Conservation (phyloP, 2,113 vertebrate species). For the Nanorana parkeri region DNA sequence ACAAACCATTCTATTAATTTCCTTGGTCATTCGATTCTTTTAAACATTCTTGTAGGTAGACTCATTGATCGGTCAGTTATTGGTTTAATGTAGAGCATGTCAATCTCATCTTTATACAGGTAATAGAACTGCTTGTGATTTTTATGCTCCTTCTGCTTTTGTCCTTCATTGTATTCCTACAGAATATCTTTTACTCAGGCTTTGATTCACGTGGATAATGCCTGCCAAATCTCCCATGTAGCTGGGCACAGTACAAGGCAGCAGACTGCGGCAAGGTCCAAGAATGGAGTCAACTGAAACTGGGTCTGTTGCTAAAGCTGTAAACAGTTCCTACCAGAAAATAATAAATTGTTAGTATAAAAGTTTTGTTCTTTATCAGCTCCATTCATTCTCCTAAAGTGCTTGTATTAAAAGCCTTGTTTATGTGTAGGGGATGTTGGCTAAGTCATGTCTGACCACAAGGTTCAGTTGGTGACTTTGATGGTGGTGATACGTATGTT, state of each 20-base stretch:
- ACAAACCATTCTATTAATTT: too few relatives aligned
- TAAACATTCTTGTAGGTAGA: too few relatives aligned
- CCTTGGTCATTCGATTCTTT: too few relatives aligned
- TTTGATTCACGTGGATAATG: constrained; percentile 30
- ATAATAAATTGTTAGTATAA: constrained; percentile 10
- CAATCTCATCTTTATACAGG: too few relatives aligned
- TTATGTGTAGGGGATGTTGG: too few relatives aligned
- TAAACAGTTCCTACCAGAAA: constrained; percentile 46
- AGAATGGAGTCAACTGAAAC: constrained; percentile 3
- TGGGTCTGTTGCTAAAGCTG: constrained; percentile 6
- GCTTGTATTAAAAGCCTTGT: background rate
- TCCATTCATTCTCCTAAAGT: background rate
- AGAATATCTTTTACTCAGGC: constrained; percentile 33
- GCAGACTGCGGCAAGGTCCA: constrained; percentile 1
- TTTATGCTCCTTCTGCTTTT: constrained; percentile 7
- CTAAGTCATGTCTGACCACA: background rate
- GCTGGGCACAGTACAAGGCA: constrained; percentile 39
- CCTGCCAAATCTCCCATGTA: constrained; percentile 42
- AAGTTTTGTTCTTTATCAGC: background rate
- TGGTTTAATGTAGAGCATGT: too few relatives aligned
- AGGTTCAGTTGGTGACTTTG: background rate
- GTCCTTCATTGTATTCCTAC: constrained; percentile 3
- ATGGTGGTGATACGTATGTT: too few relatives aligned
- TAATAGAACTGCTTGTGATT: background rate
- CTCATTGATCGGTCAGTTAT: too few relatives aligned